These are phyloP conservation scores for Megaceryle torquata DNA, from an alignment of 2,113 vertebrate genomes.

Conservation along the genomic window DNA sequence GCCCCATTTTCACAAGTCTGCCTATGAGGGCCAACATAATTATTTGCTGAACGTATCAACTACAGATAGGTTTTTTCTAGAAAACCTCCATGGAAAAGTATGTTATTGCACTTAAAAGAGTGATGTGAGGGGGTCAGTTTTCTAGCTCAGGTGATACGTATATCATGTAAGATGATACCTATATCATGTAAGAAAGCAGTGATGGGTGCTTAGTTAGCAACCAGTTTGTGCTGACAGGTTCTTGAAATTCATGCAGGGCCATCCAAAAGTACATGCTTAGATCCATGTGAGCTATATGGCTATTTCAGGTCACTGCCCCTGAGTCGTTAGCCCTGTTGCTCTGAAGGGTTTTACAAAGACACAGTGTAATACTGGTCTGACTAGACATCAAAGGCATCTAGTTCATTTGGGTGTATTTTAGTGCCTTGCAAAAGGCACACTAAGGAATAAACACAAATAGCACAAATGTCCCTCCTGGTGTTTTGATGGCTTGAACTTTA, in stretches of 20 bases:
- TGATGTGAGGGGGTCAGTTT: background rate
- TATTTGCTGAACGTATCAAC: background rate
- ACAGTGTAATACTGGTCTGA: background rate
- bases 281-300: background rate
- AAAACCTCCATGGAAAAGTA: background rate
- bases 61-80: background rate
- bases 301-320: background rate
- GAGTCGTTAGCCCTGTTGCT: background rate
- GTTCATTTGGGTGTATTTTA: background rate
- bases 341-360: background rate
- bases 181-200: rapidly evolving
- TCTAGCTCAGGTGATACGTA: background rate
- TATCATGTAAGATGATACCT: rapidly evolving
- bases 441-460: background rate
- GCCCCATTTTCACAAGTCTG: background rate
- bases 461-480: background rate
- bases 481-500: background rate
- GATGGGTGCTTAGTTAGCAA: background rate
- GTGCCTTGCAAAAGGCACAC: background rate
- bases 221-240: background rate
- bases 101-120: background rate
- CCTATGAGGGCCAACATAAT: background rate
- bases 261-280: background rate
- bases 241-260: background rate
- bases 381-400: background rate